Conservation (phyloP, 2,113 vertebrate genomes). For the Protobothrops mucrosquamatus region DNA sequence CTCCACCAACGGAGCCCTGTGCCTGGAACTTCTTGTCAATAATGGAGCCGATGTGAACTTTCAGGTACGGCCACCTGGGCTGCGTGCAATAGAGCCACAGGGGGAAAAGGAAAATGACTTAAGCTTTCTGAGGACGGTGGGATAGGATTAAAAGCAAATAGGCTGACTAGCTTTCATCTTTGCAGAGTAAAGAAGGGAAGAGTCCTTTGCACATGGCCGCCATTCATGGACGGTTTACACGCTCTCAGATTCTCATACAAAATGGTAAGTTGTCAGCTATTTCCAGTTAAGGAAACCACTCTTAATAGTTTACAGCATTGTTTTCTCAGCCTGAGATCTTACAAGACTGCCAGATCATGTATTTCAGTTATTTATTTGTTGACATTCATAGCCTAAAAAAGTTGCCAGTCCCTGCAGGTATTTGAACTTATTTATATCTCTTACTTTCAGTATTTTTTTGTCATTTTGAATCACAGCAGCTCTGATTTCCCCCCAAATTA, state of each 20-base stretch:
- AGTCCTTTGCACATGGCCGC: conserved; percentile 95
- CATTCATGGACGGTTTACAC: conserved; percentile 91
- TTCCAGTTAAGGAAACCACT: background rate
- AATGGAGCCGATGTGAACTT: conserved; percentile 91
- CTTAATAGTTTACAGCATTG: background rate
- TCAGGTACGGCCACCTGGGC: conserved; percentile 70
- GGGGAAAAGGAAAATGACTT: background rate
- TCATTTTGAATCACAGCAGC: background rate
- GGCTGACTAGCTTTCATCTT: background rate
- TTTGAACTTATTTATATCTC: background rate
- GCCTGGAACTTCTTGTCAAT: conserved; percentile 93
- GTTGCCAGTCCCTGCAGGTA: background rate
- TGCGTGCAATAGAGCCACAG: background rate
- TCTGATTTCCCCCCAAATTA: background rate
- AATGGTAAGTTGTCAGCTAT: conserved; percentile 77
- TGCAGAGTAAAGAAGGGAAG: conserved; percentile 93
- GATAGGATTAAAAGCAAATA: background rate
- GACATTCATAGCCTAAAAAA: background rate
- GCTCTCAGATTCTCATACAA: conserved; percentile 96
- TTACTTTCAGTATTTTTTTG: background rate
- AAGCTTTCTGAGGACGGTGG: background rate
- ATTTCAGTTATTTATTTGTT: background rate
- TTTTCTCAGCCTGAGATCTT: background rate
- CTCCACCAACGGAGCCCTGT: conserved; percentile 89
- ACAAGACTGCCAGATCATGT: background rate